Base-by-base conservation (phyloP, 2,113 vertebrate species). In the Xenopus borealis region DNA sequence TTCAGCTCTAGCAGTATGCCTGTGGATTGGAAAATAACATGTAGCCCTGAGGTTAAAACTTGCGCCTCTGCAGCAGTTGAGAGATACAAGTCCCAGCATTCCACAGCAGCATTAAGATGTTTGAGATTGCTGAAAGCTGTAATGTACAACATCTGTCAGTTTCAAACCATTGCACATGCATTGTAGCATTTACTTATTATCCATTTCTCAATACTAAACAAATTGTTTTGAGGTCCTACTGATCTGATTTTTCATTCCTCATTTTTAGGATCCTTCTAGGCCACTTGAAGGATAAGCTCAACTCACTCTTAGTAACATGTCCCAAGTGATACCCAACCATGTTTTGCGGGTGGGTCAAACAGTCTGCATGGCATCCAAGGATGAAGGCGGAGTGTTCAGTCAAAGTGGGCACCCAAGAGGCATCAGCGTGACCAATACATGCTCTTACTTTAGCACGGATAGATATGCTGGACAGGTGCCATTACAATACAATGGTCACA, bases 271-370 rank as follows among this genome's bases (percentile, higher is more conserved):
- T 13, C 40, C n/a, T 27, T 58, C 18, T 53, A 50, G 11, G 23
- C 23, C 23, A 27, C 2, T 27, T 27, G 23, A 27, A 27, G 23
- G 17, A 30, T n/a, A 66, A 66, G 10, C 67, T 64, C 62, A 47
- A n/a, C 1, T 72, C 70, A 67, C 59, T 4, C 47, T 55, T 4
- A 13, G 0, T 72, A 73, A 1, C 66, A 91, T 92, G 91, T 89
- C 91, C 0, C 89, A 90, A 67, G 82, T 87, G 50, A 82, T 94
- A 46, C 87, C 90, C 59, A 88, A 47, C 73, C 93, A 93, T 12
- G 87, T 93, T 70, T 12, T 94, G 66, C 88, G 89, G 16, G 90
- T 94, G 17, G 92, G 92, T 10, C 92, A 95, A 78, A 91, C 83
- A 0, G 82, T 92, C 46, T 80, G 87, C 0, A 68, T 93, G 72